Percentiles rank a stretch among this genome's conserved stretches.
Conservation (phyloP, 2,113 vertebrate species). For the Miniopterus natalensis region DNA sequence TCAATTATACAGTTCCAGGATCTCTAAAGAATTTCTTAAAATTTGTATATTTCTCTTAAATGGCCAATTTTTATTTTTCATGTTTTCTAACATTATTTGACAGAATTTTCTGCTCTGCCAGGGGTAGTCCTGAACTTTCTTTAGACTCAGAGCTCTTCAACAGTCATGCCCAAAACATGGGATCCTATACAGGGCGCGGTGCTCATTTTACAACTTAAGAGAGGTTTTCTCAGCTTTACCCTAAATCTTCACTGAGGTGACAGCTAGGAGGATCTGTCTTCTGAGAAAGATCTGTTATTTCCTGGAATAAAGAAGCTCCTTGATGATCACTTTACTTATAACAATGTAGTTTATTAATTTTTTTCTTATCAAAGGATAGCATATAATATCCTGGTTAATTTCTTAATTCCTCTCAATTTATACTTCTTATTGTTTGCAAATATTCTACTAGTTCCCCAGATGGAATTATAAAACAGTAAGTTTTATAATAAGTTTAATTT, state of each 20-base stretch:
- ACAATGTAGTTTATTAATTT: background rate
- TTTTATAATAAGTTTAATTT: slow-evolving; percentile 5
- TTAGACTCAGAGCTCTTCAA: background rate
- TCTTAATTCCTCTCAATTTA: background rate
- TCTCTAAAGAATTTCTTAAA: background rate
- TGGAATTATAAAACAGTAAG: background rate
- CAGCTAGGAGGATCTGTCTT: background rate
- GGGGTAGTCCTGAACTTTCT: background rate
- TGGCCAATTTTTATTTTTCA: background rate
- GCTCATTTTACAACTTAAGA: background rate
- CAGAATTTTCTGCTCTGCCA: background rate
- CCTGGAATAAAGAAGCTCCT: background rate
- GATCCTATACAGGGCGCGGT: background rate
- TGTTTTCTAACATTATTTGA: background rate
- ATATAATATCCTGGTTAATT: background rate
- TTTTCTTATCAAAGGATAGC: background rate
- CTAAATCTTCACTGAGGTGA: background rate
- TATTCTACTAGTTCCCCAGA: slow-evolving; percentile 7
- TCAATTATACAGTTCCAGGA: background rate
- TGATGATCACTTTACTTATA: background rate
- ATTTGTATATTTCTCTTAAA: background rate
- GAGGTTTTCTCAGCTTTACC: background rate
- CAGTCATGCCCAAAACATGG: background rate
- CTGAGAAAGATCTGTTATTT: background rate
- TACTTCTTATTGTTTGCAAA: slow-evolving; percentile 4